These are phyloP conservation scores for Myripristis murdjan DNA, from an alignment of 2,797 vertebrate genomes.

Conservation along the genomic window DNA sequence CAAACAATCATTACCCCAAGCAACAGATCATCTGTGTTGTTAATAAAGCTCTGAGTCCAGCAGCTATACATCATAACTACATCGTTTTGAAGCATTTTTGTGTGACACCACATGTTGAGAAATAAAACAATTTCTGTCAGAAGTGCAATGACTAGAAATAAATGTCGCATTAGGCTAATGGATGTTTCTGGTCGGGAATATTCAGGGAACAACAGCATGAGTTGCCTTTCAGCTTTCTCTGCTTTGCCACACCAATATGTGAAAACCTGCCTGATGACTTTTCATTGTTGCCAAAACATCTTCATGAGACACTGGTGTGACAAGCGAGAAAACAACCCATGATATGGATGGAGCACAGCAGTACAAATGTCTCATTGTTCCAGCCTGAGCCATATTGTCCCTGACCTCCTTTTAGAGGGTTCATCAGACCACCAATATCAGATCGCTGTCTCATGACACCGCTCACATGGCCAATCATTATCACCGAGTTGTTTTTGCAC, in stretches of 20 bases:
- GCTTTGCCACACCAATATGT: not conserved
- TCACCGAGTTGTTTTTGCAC: conserved; percentile 41
- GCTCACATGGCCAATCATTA: conserved; percentile 65
- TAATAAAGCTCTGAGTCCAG: too few relatives aligned
- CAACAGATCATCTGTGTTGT: too few relatives aligned
- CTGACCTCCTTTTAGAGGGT: conserved; percentile 34
- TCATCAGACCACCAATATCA: conserved; percentile 55
- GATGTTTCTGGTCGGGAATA: not conserved
- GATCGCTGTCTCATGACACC: conserved; percentile 72
- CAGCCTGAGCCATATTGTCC: conserved; percentile 43
- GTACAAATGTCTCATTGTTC: conserved; percentile 70
- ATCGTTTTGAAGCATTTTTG: too few relatives aligned
- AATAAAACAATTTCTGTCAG: too few relatives aligned
- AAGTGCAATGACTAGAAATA: not conserved
- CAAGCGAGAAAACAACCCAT: conserved; percentile 70
- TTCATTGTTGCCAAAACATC: conserved; percentile 52
- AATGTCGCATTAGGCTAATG: not conserved
- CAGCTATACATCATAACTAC: too few relatives aligned
- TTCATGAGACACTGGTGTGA: conserved; percentile 54
- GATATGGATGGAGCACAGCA: conserved; percentile 35
- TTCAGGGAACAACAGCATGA: not conserved
- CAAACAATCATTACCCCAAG: not conserved
- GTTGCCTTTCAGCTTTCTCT: not conserved
- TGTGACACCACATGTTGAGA: too few relatives aligned
- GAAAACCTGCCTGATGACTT: conserved; percentile 2